These are phyloP conservation scores for Linepithema humile DNA, from an alignment of 1,140 invertebrate species.

Conservation along the genomic window DNA sequence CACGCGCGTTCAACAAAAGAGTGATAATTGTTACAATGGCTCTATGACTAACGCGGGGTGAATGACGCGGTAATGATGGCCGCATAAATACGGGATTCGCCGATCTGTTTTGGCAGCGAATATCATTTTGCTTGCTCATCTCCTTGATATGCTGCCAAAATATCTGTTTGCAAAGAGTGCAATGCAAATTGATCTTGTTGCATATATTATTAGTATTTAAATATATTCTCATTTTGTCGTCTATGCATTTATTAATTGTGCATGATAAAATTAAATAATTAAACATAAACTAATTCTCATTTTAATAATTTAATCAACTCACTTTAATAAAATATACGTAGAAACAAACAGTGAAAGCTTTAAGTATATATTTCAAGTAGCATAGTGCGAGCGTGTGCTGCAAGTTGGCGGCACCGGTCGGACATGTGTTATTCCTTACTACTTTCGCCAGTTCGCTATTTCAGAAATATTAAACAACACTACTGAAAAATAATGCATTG, in stretches of 20 bases:
- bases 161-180: neutral
- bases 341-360: neutral
- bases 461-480: neutral
- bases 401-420: constrained; percentile 39
- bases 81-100: constrained; percentile 14
- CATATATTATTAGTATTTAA: neutral
- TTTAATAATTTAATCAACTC: too few relatives aligned
- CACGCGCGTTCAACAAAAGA: constrained; percentile 42
- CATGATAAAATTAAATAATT: neutral
- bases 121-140: neutral
- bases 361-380: neutral
- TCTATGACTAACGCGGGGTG: constrained; percentile 15
- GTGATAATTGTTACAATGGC: constrained; percentile 36
- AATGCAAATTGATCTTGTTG: neutral
- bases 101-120: neutral
- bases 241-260: neutral
- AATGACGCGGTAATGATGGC: constrained; percentile 21
- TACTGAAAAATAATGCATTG: neutral
- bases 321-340: neutral
- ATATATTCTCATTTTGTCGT: neutral
- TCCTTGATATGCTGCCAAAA: neutral
- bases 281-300: neutral
- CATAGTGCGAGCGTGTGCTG: constrained; percentile 18
- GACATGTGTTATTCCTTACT: neutral
- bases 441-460: neutral